Conservation (phyloP, 2,113 vertebrate species). For the Castor canadensis region DNA sequence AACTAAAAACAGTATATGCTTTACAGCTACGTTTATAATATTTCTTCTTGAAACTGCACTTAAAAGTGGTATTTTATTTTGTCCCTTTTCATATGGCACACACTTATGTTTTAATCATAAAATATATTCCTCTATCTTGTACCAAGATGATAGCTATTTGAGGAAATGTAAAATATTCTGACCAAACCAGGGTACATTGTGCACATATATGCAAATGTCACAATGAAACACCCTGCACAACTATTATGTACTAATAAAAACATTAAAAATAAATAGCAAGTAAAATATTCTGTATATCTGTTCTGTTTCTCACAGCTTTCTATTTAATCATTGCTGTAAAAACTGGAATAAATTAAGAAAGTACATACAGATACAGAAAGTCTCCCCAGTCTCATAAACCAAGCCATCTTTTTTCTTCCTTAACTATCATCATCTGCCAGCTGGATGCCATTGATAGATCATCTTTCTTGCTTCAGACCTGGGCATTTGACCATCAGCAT, state of each 20-base stretch:
- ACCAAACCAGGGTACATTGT: no score
- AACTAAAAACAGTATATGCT: neutral
- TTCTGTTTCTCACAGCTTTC: neutral
- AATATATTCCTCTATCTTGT: neutral
- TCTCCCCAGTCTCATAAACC: neutral
- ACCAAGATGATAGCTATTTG: neutral
- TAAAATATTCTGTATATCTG: neutral
- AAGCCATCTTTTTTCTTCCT: neutral
- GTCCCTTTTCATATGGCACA: neutral
- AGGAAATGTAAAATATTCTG: neutral
- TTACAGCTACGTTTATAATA: neutral
- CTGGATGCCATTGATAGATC: neutral
- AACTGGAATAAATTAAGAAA: neutral
- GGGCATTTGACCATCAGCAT: neutral
- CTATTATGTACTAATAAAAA: no score
- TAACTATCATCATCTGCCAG: neutral
- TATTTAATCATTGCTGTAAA: neutral
- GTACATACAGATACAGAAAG: neutral
- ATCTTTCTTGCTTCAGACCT: neutral
- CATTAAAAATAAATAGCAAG: no score
- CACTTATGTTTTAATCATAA: neutral
- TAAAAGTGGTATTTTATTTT: neutral
- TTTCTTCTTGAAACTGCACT: neutral
- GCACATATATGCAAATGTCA: no score
- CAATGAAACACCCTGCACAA: no score